Percentiles rank a stretch among this genome's conserved stretches.
Evolutionary conservation across 2,888 invertebrate genomes (phyloP).

Genomic region (Taenaris catops): DNA sequence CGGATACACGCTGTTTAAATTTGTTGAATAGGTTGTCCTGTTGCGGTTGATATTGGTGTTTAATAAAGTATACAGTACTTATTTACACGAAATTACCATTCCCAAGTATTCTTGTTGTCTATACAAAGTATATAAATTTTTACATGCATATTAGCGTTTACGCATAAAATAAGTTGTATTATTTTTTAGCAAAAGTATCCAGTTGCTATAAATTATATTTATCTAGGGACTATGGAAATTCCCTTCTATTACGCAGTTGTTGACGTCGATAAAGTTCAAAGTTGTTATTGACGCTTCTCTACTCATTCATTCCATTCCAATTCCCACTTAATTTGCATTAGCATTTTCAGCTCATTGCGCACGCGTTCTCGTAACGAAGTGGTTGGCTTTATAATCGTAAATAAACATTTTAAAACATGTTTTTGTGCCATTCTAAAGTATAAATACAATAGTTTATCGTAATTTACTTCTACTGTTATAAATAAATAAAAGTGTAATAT

Average conservation of each 20-base stretch:
- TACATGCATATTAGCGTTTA: no score
- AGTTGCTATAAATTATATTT: no score
- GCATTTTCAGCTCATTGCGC: constrained; percentile 40
- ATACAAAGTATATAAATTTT: no score
- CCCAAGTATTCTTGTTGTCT: no score
- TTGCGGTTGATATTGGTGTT: no score
- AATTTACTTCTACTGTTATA: constrained; percentile 20
- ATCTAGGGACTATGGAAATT: constrained; percentile 9
- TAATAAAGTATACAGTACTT: no score
- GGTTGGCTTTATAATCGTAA: constrained; percentile 23
- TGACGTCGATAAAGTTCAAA: constrained; percentile 17
- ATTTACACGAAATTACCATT: no score
- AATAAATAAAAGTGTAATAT: constrained; percentile 30
- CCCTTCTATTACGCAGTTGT: constrained; percentile 12
- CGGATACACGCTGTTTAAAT: no score
- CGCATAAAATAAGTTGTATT: no score
- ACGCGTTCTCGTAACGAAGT: constrained; percentile 35
- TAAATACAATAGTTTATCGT: constrained; percentile 23
- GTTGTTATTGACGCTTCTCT: constrained; percentile 5
- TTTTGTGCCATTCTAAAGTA: constrained; percentile 35
- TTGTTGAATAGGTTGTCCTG: no score
- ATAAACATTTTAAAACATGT: constrained; percentile 38
- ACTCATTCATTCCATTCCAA: constrained; percentile 19
- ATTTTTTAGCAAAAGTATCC: no score
- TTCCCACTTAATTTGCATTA: constrained; percentile 12